Percentiles rank a stretch among this genome's conserved stretches.
These are phyloP conservation scores for Colostygia pectinataria DNA, from an alignment of 2,888 invertebrate genomes.

Conservation along the genomic window DNA sequence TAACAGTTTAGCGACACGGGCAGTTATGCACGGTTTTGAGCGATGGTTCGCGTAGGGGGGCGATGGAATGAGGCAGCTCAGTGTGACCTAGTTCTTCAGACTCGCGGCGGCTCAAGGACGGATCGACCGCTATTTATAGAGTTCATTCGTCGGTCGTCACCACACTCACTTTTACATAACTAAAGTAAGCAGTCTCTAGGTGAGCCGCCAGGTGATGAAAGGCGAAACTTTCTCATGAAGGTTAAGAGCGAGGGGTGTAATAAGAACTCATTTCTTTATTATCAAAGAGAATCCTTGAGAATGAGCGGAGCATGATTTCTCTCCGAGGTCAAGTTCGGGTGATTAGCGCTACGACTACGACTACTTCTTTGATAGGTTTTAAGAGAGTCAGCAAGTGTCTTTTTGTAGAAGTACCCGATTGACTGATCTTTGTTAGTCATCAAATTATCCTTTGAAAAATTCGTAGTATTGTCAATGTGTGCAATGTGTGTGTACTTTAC, in stretches of 20 bases:
- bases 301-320: conserved; percentile 26
- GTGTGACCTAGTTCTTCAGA: conserved; percentile 77
- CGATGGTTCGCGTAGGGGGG: conserved; percentile 47
- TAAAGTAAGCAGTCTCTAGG: conserved; percentile 63
- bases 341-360: conserved; percentile 1
- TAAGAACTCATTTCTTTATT: conserved; percentile 59
- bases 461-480: conserved; percentile 2
- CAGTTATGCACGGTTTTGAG: conserved; percentile 40
- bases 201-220: conserved; percentile 60
- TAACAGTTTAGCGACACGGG: conserved; percentile 42
- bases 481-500: conserved; percentile 1
- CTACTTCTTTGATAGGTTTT: conserved; percentile 3
- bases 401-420: background rate
- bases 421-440: background rate
- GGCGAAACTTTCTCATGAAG: conserved; percentile 64
- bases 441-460: background rate
- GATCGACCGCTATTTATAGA: conserved; percentile 80
- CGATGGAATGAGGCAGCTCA: conserved; percentile 62
- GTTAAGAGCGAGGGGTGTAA: conserved; percentile 47
- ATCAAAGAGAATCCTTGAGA: conserved; percentile 46
- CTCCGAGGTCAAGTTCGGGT: conserved; percentile 48
- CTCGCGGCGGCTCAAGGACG: conserved; percentile 78
- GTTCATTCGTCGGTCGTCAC: conserved; percentile 74
- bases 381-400: conserved; percentile 2
- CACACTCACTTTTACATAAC: conserved; percentile 75